Evolutionary conservation across 2,113 vertebrate genomes (phyloP), one percentile per base, ranked within the genome.

Genomic region (Strigops habroptila): DNA sequence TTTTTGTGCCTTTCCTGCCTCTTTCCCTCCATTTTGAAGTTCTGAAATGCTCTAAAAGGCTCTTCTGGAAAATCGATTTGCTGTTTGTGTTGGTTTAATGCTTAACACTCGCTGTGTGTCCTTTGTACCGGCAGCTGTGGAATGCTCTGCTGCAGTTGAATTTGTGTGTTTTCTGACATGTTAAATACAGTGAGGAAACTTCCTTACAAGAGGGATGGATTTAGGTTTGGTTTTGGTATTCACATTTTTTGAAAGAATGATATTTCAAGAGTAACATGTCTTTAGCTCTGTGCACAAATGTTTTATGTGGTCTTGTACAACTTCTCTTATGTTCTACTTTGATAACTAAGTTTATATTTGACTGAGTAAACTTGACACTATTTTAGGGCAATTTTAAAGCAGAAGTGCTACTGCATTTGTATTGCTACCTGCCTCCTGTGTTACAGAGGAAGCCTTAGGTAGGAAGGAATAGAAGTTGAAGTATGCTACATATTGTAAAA

Each of bases 71-170:
- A 93, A 94, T 93, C 55, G 3, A 78, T 96, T 93, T 88, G 31
- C 57, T 97, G 78, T 94, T 87, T 90, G 81, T 92, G 74, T 96
- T 93, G 91, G 90, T 93, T 96, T 97, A 96, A 95, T 97, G 90
- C 89, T 96, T 96, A 96, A 96, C 86, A 31, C 79, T 88, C 5
- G 1, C 68, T 90, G 70, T 0, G 19, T 93, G 93, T 92, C 84
- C 95, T 95, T 94, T 97, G 91, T 88, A 92, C 95, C 14, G 4
- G 68, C 77, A 94, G 81, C 90, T 86, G 74, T 90, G 82, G 94
- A 92, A 94, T 93, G 90, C 69, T 78, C 44, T 71, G 39, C 59
- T 90, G 69, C 78, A 71, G 73, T 14, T 90, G 53, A 88, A 76
- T 90, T 82, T 87, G 57, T 86, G 39, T 60, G 35, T 75, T 84